phyloP scores from a whole-genome alignment of 2,888 invertebrate genomes.

The Troilus luridus region DNA sequence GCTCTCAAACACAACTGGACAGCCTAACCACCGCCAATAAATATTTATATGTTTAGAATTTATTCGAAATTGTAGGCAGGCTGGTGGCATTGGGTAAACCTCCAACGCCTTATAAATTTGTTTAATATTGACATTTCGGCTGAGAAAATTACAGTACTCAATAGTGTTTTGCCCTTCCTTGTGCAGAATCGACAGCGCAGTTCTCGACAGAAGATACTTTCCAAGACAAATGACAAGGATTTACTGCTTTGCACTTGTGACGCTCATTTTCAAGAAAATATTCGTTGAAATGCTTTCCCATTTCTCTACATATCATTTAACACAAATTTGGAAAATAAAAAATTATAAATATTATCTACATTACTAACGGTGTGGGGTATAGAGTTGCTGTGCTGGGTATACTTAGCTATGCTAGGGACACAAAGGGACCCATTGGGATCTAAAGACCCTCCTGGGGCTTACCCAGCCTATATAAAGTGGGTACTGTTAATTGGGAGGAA shows the following conservation, averaged over 20 bases:
- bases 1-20: background rate
- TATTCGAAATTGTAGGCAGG: background rate
- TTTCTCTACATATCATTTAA: background rate
- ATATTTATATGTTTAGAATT: slow-evolving; percentile 12
- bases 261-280: background rate
- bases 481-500: no score
- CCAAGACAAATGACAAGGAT: background rate
- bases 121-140: slow-evolving; percentile 8
- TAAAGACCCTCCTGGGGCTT: no score
- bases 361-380: no score
- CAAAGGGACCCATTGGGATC: no score
- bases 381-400: no score
- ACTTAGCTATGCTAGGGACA: no score
- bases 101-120: background rate
- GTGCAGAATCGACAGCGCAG: background rate
- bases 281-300: background rate
- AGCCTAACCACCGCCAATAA: slow-evolving; percentile 18
- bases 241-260: background rate
- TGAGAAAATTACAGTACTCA: background rate
- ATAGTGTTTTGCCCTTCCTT: background rate
- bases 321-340: no score
- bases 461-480: no score
- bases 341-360: no score
- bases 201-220: background rate
- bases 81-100: background rate